A percentile compares a stretch with the other conserved stretches of the same genome.
Conservation (phyloP, 2,888 invertebrate genomes). For the Lydus trimaculatus region DNA sequence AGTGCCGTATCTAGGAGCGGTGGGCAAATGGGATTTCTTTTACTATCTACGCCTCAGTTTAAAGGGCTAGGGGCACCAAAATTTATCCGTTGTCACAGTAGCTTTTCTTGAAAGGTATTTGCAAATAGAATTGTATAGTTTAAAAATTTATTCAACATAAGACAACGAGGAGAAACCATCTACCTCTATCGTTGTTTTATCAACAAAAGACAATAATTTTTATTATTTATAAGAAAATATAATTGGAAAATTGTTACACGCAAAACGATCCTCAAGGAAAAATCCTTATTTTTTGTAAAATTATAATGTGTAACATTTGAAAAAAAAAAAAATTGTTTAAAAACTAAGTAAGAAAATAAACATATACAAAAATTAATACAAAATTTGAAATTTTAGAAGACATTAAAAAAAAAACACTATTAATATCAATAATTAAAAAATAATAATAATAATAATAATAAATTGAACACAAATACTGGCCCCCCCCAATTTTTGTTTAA, state of each 20-base stretch:
- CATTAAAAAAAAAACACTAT: not conserved
- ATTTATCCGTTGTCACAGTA: too few species aligned
- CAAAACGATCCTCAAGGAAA: too few species aligned
- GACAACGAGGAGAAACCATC: conserved; percentile 17
- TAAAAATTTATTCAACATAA: conserved; percentile 26
- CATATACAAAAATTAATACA: conserved; percentile 11
- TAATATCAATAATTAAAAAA: conserved; percentile 15
- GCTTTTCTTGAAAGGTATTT: not conserved
- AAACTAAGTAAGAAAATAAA: not conserved
- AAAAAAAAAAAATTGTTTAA: not conserved
- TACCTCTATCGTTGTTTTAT: conserved; percentile 13
- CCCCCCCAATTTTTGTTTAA: conserved; percentile 10
- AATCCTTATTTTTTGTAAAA: not conserved
- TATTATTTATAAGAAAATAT: not conserved
- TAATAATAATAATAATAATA: too few species aligned
- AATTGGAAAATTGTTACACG: not conserved
- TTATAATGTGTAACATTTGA: not conserved
- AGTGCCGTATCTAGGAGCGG: too few species aligned
- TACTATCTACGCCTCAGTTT: too few species aligned
- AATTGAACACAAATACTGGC: not conserved
- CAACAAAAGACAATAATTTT: conserved; percentile 12
- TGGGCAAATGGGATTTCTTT: too few species aligned
- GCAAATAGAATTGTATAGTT: not conserved
- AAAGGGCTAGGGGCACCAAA: too few species aligned
- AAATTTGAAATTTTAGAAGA: not conserved